Evolutionary conservation across 2,888 invertebrate species (phyloP).

Genomic region (Sympetrum striolatum): DNA sequence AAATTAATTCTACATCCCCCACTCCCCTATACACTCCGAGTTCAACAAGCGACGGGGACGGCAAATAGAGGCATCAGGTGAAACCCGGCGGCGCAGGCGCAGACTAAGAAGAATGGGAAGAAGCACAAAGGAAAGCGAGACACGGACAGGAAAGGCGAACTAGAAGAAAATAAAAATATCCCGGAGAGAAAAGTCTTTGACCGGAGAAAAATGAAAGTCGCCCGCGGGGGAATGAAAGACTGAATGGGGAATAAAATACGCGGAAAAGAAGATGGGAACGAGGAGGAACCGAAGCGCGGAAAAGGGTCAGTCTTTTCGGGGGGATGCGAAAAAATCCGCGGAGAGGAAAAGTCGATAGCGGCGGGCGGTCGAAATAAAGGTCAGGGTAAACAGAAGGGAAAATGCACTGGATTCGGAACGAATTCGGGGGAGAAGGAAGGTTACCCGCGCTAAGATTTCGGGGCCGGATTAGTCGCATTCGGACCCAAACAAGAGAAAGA

Average conservation of each 20-base stretch:
- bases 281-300: background rate
- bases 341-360: background rate
- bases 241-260: too few species aligned
- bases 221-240: too few species aligned
- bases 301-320: background rate
- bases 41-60: background rate
- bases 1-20: background rate
- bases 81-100: background rate
- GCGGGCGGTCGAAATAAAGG: background rate
- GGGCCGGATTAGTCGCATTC: constrained; percentile 48
- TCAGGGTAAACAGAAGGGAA: background rate
- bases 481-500: constrained; percentile 8
- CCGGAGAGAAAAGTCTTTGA: too few species aligned
- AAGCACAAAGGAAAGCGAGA: background rate
- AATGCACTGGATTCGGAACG: too few species aligned
- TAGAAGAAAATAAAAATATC: too few species aligned
- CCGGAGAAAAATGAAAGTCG: too few species aligned
- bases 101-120: background rate
- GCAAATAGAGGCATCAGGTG: background rate
- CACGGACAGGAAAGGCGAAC: background rate
- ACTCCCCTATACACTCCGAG: background rate
- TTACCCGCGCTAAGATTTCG: constrained; percentile 11
- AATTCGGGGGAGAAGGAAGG: background rate
- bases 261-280: too few species aligned
- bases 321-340: too few species aligned